Evolutionary conservation across 2,797 vertebrate species (phyloP).

Genomic region (Arctocebus calabarensis): DNA sequence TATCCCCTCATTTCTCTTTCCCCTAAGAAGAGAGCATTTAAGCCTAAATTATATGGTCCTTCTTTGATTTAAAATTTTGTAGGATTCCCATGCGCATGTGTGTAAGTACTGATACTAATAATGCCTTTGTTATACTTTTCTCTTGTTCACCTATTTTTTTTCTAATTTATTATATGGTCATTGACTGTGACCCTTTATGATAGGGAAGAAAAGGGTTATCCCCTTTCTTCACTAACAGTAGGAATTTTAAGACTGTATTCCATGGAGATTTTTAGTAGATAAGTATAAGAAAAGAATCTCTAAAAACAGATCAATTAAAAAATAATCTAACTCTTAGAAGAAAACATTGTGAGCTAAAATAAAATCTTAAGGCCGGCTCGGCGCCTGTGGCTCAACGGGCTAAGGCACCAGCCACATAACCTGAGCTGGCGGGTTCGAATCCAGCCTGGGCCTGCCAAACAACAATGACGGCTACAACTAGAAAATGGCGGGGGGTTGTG

Average conservation of each 20-base stretch:
- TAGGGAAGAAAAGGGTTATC: not conserved
- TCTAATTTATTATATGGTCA: not conserved
- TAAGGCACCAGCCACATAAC: too few relatives aligned
- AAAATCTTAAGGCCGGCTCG: too few relatives aligned
- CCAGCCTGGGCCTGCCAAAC: too few relatives aligned
- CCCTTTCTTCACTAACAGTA: not conserved
- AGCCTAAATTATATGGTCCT: not conserved
- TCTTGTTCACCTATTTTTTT: not conserved
- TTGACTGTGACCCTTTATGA: not conserved
- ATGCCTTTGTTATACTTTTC: not conserved
- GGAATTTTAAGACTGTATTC: not conserved
- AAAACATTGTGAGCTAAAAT: not conserved
- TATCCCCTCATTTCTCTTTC: not conserved
- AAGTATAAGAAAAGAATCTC: not conserved
- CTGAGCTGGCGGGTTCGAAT: too few relatives aligned
- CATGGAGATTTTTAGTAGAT: not conserved
- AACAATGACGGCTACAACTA: too few relatives aligned
- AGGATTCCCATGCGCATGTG: not conserved
- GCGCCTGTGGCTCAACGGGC: too few relatives aligned
- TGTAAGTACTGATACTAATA: not conserved
- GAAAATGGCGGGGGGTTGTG: too few relatives aligned
- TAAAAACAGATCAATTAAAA: slow-evolving; percentile 30
- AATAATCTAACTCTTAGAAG: slow-evolving; percentile 10
- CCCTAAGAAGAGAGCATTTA: not conserved
- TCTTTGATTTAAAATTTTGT: not conserved